Evolutionary conservation across 2,888 invertebrate genomes (phyloP).

Genomic region (Macaria notata): DNA sequence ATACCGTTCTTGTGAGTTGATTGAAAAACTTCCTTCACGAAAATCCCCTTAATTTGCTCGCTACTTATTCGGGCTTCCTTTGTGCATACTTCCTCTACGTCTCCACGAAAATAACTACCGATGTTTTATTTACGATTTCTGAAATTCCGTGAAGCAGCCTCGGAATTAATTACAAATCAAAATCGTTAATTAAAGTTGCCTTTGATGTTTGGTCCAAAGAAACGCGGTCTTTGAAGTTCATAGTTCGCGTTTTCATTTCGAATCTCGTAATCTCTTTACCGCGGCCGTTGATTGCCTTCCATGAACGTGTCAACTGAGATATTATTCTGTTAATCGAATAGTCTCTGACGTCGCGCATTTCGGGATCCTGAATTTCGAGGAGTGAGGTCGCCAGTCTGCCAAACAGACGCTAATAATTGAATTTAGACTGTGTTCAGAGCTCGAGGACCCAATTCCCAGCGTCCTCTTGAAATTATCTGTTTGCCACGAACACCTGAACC

Average conservation of each 20-base stretch:
- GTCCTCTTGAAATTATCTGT: conserved; percentile 45
- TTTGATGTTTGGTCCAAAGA: conserved; percentile 43
- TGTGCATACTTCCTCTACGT: conserved; percentile 11
- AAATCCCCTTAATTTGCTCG: conserved; percentile 29
- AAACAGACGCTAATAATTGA: conserved; percentile 49
- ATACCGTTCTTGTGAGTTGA: conserved; percentile 33
- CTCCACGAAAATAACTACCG: conserved; percentile 15
- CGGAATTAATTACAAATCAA: conserved; percentile 32
- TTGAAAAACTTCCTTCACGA: conserved; percentile 42
- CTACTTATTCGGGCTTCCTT: conserved; percentile 19
- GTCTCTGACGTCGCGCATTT: conserved; percentile 38
- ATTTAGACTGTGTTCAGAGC: conserved; percentile 43
- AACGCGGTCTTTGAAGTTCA: conserved; percentile 38
- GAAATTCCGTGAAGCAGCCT: conserved; percentile 23
- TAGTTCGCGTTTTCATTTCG: conserved; percentile 35
- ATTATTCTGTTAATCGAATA: conserved; percentile 50
- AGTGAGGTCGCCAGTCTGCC: conserved; percentile 37
- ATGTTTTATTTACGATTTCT: conserved; percentile 17
- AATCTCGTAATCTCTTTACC: conserved; percentile 33
- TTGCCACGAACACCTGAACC: conserved; percentile 40
- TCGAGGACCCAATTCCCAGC: conserved; percentile 38
- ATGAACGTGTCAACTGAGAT: conserved; percentile 44
- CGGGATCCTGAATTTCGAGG: conserved; percentile 35
- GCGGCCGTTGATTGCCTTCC: conserved; percentile 40
- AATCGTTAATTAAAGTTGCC: conserved; percentile 34